Base-by-base conservation (phyloP, 2,797 vertebrate species). In the Pipistrellus nathusii region DNA sequence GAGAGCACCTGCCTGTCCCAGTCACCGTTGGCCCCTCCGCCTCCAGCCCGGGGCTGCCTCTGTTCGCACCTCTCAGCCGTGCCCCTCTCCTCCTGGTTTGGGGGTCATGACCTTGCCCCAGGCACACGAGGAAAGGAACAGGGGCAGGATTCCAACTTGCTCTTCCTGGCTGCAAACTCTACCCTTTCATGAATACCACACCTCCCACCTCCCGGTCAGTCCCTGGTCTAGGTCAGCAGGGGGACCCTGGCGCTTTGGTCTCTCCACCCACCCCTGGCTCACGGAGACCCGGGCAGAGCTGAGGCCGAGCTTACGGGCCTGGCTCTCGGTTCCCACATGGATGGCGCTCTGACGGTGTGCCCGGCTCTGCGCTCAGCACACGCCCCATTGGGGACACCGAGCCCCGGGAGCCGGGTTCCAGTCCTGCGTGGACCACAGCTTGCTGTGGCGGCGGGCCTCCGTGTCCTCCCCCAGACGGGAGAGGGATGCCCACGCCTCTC, bases 361-460 rank as follows among this genome's bases (percentile, higher is more conserved):
- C 32, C 1, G 5, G 8, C 48, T 25, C 23, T 51, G 8, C 0
- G 11, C 21, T 27, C 41, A 1, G 46, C 41, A 6, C 5, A 1
- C 15, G 27, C 17, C 64, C 11, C 25, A 2, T 0, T 15, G 30
- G 38, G 72, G 21, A 9, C 38, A 51, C 18, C 0, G 0, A 38
- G 20, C 44, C 59, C 30, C 44, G 78, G 71, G 21, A 7, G 78
- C 77, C 71, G 82, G 72, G 8, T 23, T 76, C 11, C 64, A 20
- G 41, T 27, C 12, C 12, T n/a, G 15, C 8, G 3, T 53, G 62
- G 73, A 15, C 21, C 10, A 6, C 35, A 25, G 93, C 27, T n/a
- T 1, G 25, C 57, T 23, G 4, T 23, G n/a, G 13, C 0, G 7
- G 8, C 25, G 44, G 44, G 66, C 64, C n/a, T 15, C 12, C 1